Evolutionary conservation across 2,113 vertebrate species (phyloP).

Genomic region (Dendropsophus ebraccatus): DNA sequence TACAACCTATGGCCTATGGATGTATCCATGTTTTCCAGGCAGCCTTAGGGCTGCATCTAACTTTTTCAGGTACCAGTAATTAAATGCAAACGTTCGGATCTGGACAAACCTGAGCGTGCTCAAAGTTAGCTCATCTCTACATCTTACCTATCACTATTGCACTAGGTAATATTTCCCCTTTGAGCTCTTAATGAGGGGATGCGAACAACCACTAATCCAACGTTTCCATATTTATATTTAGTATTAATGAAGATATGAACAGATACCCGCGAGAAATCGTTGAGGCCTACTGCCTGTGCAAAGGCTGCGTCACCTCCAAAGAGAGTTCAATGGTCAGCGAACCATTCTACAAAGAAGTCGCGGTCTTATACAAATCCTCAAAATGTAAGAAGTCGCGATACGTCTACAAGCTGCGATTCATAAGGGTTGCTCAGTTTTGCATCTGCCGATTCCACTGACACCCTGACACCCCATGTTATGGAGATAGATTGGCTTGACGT

Average conservation of each 20-base stretch:
- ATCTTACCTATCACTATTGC: too few relatives aligned
- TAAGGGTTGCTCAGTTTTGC: constrained; percentile 53
- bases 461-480: neutral
- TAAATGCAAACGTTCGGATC: too few relatives aligned
- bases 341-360: constrained; percentile 44
- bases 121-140: too few relatives aligned
- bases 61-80: too few relatives aligned
- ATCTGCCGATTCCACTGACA: constrained; percentile 51
- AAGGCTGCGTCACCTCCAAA: constrained; percentile 45
- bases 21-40: too few relatives aligned
- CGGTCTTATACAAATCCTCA: constrained; percentile 30
- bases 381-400: constrained; percentile 47
- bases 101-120: too few relatives aligned
- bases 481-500: neutral
- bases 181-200: too few relatives aligned
- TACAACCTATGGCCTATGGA: too few relatives aligned
- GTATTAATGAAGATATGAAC: constrained; percentile 42
- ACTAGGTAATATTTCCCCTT: too few relatives aligned
- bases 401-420: constrained; percentile 45
- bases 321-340: constrained; percentile 22
- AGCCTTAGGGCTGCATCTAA: too few relatives aligned
- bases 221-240: too few relatives aligned
- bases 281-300: constrained; percentile 50
- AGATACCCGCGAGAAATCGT: constrained; percentile 44
- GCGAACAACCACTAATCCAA: too few relatives aligned